Base-by-base conservation (phyloP, 2,797 vertebrate species). In the Bradypus variegatus region DNA sequence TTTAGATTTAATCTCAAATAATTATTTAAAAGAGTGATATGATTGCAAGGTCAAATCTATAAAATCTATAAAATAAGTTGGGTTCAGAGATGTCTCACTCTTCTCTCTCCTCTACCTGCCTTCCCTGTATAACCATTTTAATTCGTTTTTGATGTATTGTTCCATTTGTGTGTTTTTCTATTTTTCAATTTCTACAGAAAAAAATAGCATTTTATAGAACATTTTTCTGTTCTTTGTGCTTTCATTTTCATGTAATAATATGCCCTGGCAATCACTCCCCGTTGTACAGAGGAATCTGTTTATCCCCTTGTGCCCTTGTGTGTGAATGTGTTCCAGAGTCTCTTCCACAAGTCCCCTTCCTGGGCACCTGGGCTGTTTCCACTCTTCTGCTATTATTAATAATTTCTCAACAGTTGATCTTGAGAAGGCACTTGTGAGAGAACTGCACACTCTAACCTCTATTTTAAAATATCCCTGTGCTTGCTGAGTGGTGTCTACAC, bases 381-480 rank as follows among this genome's bases (percentile, higher is more conserved):
- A 6, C 31, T 14, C 60, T 13, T n/a, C 10, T 27, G 6, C 21
- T 4, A 0, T 27, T n/a, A 14, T 23, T 23, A 38, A 5, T 4
- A 23, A 8, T 1, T 7, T 10, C 79, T 77, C 53, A 2, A 6
- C 12, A 29, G 8, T 4, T 6, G 16, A 27, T 8, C 36, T 18
- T n/a, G 2, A 8, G 36, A 18, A 55, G 27, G 8, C 31, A 2
- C 13, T 6, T 27, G 45, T 67, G 11, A 36, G 41, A 48, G 31
- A 15, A 1, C 1, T 14, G 1, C 9, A 0, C 0, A 0, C 2
- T 27, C 67, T 87, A 1, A 2, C 11, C 6, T 21, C 1, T 6
- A 14, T 31, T 12, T n/a, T 9, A 15, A 21, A 10, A 25, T 1
- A 0, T 14, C 15, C 0, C 5, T 45, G 65, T 62, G 29, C 5